Percentiles rank a stretch among this genome's conserved stretches.
Evolutionary conservation across 2,113 vertebrate species (phyloP).

Genomic region (Diadophis punctatus): DNA sequence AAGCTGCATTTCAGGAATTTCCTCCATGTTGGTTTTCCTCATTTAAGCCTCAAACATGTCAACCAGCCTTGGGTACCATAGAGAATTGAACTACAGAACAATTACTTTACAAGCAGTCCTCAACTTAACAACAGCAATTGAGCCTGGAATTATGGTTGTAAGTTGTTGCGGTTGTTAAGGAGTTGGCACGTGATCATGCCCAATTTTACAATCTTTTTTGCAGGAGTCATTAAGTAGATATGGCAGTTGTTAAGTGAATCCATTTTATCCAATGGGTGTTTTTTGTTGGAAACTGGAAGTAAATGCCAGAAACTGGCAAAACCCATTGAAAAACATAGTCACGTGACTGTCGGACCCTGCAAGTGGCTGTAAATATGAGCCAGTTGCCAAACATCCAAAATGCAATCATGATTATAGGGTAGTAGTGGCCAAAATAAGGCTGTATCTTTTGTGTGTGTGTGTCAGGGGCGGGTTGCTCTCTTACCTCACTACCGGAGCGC

Average conservation of each 20-base stretch:
- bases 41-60: rapidly evolving
- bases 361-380: background rate
- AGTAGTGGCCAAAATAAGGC: no score
- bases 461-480: rapidly evolving
- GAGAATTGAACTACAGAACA: background rate
- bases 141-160: background rate
- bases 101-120: background rate
- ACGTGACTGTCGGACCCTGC: background rate
- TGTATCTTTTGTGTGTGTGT: no score
- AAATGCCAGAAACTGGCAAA: background rate
- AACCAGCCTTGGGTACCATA: background rate
- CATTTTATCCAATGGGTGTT: background rate
- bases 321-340: background rate
- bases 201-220: background rate
- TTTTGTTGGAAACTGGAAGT: background rate
- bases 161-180: background rate
- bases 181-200: background rate
- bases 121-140: background rate
- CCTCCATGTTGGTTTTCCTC: background rate
- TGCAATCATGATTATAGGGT: background rate
- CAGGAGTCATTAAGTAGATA: background rate
- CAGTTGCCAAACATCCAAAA: background rate
- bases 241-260: background rate
- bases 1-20: background rate
- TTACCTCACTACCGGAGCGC: no score